phyloP scores from a whole-genome alignment of 2,113 vertebrate genomes.

The Orthonyx spaldingii region DNA sequence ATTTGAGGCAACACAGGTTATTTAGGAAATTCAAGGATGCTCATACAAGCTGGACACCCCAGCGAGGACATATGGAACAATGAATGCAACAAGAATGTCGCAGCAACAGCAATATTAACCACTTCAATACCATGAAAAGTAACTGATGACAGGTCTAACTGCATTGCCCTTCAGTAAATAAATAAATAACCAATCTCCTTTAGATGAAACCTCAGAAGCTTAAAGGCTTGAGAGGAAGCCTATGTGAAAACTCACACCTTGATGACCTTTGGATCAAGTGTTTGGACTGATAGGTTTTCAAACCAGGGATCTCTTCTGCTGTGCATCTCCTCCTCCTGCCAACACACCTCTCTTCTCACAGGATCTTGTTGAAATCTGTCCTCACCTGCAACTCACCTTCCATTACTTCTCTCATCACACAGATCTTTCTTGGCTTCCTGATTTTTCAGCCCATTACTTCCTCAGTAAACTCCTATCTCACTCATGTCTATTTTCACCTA shows the following conservation, averaged over 20 bases:
- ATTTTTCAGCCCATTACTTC: not conserved
- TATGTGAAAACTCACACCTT: not conserved
- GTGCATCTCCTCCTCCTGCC: not conserved
- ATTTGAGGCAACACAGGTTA: not conserved
- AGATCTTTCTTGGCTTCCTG: not conserved
- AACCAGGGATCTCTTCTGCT: not conserved
- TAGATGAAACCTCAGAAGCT: not conserved
- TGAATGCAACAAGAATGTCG: not conserved
- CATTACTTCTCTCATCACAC: not conserved
- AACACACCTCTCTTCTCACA: not conserved
- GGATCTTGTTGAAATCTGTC: not conserved
- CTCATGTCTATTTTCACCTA: not conserved
- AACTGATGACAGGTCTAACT: not conserved
- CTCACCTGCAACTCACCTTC: not conserved
- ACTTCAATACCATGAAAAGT: not conserved
- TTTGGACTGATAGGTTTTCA: not conserved
- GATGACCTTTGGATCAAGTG: not conserved
- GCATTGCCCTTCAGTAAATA: not conserved
- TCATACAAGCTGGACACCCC: not conserved
- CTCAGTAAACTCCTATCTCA: not conserved
- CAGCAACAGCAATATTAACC: not conserved
- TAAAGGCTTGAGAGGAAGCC: not conserved
- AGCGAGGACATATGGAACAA: fast-evolving
- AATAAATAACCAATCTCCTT: not conserved
- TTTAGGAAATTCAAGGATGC: not conserved